Conservation (phyloP, 2,113 vertebrate genomes). For the Donacobius atricapilla region DNA sequence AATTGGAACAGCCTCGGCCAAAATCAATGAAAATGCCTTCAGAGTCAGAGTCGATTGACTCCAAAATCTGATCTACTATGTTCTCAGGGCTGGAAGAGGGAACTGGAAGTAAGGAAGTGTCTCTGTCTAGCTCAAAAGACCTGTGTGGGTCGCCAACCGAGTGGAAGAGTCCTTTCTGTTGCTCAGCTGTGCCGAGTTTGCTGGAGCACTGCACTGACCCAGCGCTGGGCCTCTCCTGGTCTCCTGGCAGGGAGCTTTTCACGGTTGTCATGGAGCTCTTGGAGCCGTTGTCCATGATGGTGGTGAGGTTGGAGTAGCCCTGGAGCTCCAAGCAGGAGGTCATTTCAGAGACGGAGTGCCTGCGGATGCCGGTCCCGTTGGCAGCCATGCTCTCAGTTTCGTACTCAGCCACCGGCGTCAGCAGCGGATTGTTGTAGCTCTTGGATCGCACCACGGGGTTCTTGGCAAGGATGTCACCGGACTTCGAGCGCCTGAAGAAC, state of each 20-base stretch:
- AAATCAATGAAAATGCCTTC: constrained; percentile 95
- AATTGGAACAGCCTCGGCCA: constrained; percentile 64
- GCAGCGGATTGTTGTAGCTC: constrained; percentile 92
- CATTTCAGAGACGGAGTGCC: constrained; percentile 93
- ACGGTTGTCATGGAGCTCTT: constrained; percentile 50
- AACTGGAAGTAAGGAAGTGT: constrained; percentile 65
- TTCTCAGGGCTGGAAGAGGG: constrained; percentile 83
- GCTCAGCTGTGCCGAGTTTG: constrained; percentile 33
- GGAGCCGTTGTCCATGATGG: constrained; percentile 62
- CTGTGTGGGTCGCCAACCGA: constrained; percentile 12
- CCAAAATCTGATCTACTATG: constrained; percentile 79
- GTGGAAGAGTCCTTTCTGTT: constrained; percentile 59
- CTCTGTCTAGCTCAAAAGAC: constrained; percentile 69
- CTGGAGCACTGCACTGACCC: constrained; percentile 14
- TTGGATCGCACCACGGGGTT: constrained; percentile 90
- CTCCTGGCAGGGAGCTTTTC: not conserved
- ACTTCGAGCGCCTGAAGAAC: constrained; percentile 75
- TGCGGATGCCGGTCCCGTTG: constrained; percentile 70
- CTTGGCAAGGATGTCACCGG: constrained; percentile 75
- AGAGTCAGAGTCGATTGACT: constrained; percentile 82
- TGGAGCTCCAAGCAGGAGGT: constrained; percentile 85
- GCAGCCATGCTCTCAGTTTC: constrained; percentile 73
- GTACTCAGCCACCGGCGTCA: constrained; percentile 88
- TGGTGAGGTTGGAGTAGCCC: constrained; percentile 67
- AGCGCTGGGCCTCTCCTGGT: not conserved